phyloP scores from a whole-genome alignment of 53 echinoderm and acorn worm species.

The Henricia sp. region DNA sequence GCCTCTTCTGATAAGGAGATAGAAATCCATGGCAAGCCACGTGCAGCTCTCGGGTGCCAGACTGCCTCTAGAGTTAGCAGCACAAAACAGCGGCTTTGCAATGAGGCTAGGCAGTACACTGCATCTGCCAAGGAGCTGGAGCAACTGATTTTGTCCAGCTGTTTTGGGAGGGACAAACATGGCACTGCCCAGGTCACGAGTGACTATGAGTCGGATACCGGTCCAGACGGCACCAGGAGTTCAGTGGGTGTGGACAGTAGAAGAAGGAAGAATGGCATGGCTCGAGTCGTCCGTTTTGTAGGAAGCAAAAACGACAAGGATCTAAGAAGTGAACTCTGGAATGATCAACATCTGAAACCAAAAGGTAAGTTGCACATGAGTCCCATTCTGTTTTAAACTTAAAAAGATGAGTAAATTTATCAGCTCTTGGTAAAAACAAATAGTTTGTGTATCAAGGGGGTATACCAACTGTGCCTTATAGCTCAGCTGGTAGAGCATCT shows the following conservation, averaged over 20 bases:
- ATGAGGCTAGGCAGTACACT: constrained; percentile 2
- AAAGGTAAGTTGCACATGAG: too few relatives aligned
- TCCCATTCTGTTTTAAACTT: too few relatives aligned
- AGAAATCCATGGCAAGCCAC: neutral
- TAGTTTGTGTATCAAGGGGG: too few relatives aligned
- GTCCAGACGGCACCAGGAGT: constrained; percentile 5
- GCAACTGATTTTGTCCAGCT: constrained; percentile 52
- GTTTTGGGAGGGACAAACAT: constrained; percentile 51
- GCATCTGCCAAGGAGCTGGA: constrained; percentile 49
- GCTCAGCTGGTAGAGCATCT: too few relatives aligned
- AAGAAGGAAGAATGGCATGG: constrained; percentile 29
- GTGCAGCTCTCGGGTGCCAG: neutral
- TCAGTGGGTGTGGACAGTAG: neutral
- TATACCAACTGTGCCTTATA: too few relatives aligned
- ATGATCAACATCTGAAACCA: neutral
- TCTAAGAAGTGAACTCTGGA: neutral
- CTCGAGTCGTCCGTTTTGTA: constrained; percentile 25
- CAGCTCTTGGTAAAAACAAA: too few relatives aligned
- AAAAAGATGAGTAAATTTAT: too few relatives aligned
- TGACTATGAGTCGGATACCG: constrained; percentile 71
- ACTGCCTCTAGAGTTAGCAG: neutral
- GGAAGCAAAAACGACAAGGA: constrained; percentile 10
- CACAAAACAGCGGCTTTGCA: constrained; percentile 11
- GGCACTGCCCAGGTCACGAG: constrained; percentile 48
- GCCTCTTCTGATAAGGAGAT: constrained; percentile 22